Percentiles rank a stretch among this genome's conserved stretches.
Evolutionary conservation across 2,113 vertebrate species (phyloP).

Genomic region (Upupa epops): DNA sequence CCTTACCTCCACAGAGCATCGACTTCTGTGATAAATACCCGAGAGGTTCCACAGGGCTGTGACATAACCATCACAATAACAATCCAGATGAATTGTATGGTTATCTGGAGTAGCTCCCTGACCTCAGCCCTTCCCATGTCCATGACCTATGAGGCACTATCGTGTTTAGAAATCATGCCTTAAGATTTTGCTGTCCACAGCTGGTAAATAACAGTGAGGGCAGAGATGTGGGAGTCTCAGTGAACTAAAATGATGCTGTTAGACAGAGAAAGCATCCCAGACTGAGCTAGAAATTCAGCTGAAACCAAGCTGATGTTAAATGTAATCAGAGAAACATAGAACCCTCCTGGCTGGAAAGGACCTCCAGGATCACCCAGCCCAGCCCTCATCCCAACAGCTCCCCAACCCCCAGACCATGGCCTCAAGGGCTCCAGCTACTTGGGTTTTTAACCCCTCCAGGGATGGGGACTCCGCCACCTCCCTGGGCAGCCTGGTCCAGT

Average conservation of each 20-base stretch:
- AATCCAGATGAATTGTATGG: background rate
- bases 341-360: no score
- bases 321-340: no score
- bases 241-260: background rate
- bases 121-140: background rate
- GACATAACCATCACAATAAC: background rate
- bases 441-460: no score
- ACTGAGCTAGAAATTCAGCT: background rate
- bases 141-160: rapidly evolving
- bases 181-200: background rate
- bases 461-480: no score
- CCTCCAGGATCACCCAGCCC: no score
- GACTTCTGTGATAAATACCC: background rate
- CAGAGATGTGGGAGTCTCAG: background rate
- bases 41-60: background rate
- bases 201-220: background rate
- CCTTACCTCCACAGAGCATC: background rate
- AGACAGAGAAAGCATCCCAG: background rate
- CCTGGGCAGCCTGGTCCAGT: no score
- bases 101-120: background rate
- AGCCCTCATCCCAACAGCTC: no score
- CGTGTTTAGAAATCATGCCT: background rate
- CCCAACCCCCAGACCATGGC: no score
- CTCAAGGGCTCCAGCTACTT: no score
- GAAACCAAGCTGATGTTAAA: background rate